Evolutionary conservation across 2,888 invertebrate species (phyloP), one percentile per base, ranked within the genome.

Genomic region (Diogma glabrata): DNA sequence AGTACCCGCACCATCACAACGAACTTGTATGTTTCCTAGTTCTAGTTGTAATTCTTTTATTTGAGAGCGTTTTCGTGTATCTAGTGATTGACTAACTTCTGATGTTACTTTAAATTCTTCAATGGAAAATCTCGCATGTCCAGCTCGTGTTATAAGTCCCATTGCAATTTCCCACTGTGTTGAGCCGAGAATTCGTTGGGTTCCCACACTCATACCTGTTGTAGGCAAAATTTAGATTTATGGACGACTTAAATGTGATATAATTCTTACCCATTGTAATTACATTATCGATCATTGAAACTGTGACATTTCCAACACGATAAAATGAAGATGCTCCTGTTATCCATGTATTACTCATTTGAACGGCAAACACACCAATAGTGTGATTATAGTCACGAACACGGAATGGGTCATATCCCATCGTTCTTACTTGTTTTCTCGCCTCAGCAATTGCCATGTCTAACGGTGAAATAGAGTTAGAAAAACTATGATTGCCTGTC

Each of bases 1-100:
- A 1, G 88, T 87, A n/a, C 92, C 90, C 1, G 89, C 84, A 0
- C 92, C 92, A 59, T 88, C 79, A 59, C 85, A 84, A 19, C 88
- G 75, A 22, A 48, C 48, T 67, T 89, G 88, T 57, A 90, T 87
- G 63, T 90, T 89, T 3, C 89, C 89, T 56, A 89, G 66, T 65
- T 87, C 87, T 49, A 91, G 71, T 62, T 89, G 82, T 28, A 91
- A 71, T 57, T 83, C 81, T 58, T 82, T 81, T 38, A 90, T 75
- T 55, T 74, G 70, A 0, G 88, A 84, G 17, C 76, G 77, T 54
- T 86, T 75, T 53, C 86, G 75, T 0, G 85, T 84, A 62, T 91
- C 88, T 57, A 89, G 69, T 0, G 86, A 77, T 66, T 90, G 90
- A 51, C 81, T 84, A 2, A 87, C 60, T 51, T 79, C 76, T 9